Percentiles rank a stretch among this genome's conserved stretches.
phyloP scores from a whole-genome alignment of 2,113 vertebrate species.

The Nyctibius bracteatus region DNA sequence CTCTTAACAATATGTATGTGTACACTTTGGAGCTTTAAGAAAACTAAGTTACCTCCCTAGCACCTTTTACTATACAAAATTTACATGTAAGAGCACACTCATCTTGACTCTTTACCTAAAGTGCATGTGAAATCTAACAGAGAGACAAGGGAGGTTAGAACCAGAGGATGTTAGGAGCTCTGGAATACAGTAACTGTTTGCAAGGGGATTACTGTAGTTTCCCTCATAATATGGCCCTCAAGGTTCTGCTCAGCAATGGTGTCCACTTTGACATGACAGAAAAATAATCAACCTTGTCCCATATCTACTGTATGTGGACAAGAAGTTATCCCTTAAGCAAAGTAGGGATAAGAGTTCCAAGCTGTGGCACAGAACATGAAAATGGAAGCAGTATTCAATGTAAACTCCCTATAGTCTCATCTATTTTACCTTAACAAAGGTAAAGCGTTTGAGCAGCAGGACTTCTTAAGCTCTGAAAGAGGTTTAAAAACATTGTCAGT shows the following conservation, averaged over 20 bases:
- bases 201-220: not conserved
- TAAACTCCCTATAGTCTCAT: not conserved
- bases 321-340: not conserved
- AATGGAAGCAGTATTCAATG: not conserved
- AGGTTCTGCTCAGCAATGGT: not conserved
- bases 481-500: not conserved
- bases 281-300: not conserved
- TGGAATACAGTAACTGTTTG: not conserved
- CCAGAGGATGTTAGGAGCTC: not conserved
- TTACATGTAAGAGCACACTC: not conserved
- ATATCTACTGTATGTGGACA: not conserved
- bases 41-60: not conserved
- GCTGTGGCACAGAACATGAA: not conserved
- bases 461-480: not conserved
- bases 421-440: not conserved
- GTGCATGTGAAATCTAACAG: slow-evolving; percentile 26
- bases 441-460: not conserved
- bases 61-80: slow-evolving; percentile 33
- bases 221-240: not conserved
- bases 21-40: not conserved
- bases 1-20: not conserved
- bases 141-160: not conserved
- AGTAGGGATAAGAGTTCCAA: not conserved
- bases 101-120: slow-evolving; percentile 17
- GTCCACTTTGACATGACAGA: not conserved